phyloP scores from a whole-genome alignment of 1,140 invertebrate genomes.

The Drosophila lacertosa region DNA sequence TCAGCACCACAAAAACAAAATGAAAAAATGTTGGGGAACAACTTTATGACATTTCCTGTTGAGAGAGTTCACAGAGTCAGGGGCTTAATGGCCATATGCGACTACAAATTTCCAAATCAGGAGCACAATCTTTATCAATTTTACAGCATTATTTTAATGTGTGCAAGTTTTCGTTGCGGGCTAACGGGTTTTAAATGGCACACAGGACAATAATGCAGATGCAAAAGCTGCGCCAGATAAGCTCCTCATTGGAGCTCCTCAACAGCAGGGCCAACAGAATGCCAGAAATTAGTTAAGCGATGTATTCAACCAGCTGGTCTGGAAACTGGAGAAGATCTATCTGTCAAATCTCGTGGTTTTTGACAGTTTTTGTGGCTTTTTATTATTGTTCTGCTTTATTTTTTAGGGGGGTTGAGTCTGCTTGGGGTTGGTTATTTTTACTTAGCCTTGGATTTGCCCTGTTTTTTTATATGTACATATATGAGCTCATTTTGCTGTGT shows the following conservation, averaged over 20 bases:
- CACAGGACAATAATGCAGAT: too few species aligned
- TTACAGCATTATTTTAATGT: neutral
- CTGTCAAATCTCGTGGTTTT: constrained; percentile 67
- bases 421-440: neutral
- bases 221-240: constrained; percentile 20
- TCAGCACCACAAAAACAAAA: neutral
- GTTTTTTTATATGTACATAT: too few species aligned
- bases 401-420: neutral
- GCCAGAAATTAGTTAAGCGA: constrained; percentile 72
- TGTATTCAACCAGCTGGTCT: constrained; percentile 5
- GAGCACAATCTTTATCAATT: constrained; percentile 4
- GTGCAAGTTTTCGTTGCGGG: constrained; percentile 2
- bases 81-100: neutral
- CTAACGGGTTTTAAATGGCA: too few species aligned
- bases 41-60: constrained; percentile 35
- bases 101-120: neutral
- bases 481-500: constrained; percentile 63
- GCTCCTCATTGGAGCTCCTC: neutral
- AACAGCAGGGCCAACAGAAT: constrained; percentile 51
- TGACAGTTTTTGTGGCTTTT: constrained; percentile 76
- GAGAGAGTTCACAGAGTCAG: neutral
- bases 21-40: neutral
- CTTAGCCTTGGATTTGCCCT: too few species aligned
- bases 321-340: constrained; percentile 50
- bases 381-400: constrained; percentile 43